A percentile compares a stretch with the other conserved stretches of the same genome.
These are phyloP conservation scores for Patiria miniata DNA, from an alignment of 35 echinoderm and acorn worm species.

Conservation along the genomic window DNA sequence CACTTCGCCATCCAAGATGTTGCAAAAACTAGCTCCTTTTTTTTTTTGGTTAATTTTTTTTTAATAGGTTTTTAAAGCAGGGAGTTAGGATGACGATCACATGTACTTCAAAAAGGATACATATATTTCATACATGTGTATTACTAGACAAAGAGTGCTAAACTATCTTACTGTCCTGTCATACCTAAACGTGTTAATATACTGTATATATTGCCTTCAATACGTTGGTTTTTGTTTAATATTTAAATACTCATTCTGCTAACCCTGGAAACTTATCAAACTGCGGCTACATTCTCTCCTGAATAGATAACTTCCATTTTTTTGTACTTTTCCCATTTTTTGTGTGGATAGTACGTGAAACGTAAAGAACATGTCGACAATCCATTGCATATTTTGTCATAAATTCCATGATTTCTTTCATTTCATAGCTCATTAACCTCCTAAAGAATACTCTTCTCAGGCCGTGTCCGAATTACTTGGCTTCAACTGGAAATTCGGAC, in stretches of 20 bases:
- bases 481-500: too few species aligned
- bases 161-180: neutral
- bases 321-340: too few species aligned
- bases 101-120: neutral
- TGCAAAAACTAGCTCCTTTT: neutral
- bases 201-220: constrained; percentile 29
- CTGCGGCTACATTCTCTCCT: too few species aligned
- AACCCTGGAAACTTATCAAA: neutral
- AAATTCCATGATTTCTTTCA: too few species aligned
- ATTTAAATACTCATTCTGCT: neutral
- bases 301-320: too few species aligned
- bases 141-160: constrained; percentile 6
- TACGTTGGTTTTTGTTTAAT: neutral
- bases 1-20: neutral
- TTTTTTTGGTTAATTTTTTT: neutral
- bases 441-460: too few species aligned
- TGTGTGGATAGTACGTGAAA: too few species aligned
- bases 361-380: too few species aligned
- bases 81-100: neutral
- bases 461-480: too few species aligned
- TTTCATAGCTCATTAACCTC: too few species aligned
- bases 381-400: too few species aligned
- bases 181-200: constrained; percentile 21
- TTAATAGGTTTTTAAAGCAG: neutral
- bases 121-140: constrained; percentile 4